phyloP scores from a whole-genome alignment of 2,888 invertebrate genomes.

The Ligdia adustata region DNA sequence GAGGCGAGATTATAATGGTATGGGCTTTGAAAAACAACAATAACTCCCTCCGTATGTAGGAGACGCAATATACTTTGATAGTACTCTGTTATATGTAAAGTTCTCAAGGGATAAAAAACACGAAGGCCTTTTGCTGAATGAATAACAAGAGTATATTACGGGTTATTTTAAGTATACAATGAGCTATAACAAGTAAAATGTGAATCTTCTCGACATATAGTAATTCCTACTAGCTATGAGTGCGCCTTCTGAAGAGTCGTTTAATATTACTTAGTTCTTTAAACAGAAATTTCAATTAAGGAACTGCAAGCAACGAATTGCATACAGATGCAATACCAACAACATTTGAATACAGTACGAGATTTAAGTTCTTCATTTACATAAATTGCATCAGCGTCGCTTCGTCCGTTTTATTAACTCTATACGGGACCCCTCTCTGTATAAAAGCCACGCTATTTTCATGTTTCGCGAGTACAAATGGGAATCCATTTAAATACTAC shows the following conservation, averaged over 20 bases:
- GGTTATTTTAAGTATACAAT: too few relatives aligned
- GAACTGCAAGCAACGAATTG: slow-evolving; percentile 19
- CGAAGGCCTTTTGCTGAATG: too few relatives aligned
- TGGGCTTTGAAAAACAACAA: slow-evolving; percentile 80
- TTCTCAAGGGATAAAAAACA: too few relatives aligned
- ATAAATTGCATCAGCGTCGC: slow-evolving; percentile 51
- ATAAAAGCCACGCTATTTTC: slow-evolving; percentile 84
- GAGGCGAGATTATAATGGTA: slow-evolving; percentile 10
- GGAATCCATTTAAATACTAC: slow-evolving; percentile 83
- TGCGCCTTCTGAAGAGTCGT: too few relatives aligned
- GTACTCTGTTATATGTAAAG: slow-evolving; percentile 43
- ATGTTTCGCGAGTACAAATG: slow-evolving; percentile 83
- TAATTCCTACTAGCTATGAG: too few relatives aligned
- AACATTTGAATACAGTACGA: slow-evolving; percentile 19
- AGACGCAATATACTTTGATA: slow-evolving; percentile 78
- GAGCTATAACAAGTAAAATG: too few relatives aligned
- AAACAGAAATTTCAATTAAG: slow-evolving; percentile 18
- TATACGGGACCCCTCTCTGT: slow-evolving; percentile 67
- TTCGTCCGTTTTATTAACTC: slow-evolving; percentile 63
- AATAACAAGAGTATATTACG: too few relatives aligned
- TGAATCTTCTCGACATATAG: too few relatives aligned
- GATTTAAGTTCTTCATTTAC: slow-evolving; percentile 43
- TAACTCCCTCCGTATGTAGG: slow-evolving; percentile 70
- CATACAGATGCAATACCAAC: slow-evolving; percentile 23
- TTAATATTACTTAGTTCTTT: slow-evolving; percentile 1